Evolutionary conservation across 1,140 invertebrate genomes (phyloP), one percentile per base, ranked within the genome.

Genomic region (Drosophila paulistorum): DNA sequence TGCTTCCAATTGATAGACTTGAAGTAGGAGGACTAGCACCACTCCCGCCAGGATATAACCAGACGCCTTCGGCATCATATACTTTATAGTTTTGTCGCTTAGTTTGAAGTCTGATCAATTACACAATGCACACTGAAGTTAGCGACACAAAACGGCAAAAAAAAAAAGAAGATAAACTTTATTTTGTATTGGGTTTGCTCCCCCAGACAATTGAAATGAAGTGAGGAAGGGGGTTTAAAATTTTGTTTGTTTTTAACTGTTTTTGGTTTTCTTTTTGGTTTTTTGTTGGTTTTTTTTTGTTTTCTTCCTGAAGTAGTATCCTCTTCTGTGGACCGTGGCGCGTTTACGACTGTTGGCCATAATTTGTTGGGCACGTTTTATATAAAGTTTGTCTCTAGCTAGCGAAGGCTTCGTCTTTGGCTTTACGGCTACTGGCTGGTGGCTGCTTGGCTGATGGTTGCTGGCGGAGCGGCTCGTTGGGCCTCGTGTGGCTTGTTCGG

Each of bases 321-420:
- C 77, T 79, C 77, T 74, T 59, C 61, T 66, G 37, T 68, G 45
- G 54, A 51, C 73, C 73, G 77, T 83, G 68, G 70, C 83, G 80
- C 84, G 84, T 61, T 78, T 55, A 71, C 85, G 71, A 87, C 83
- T 89, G 80, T 77, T 89, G 71, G 65, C 71, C 77, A 73, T 72
- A 71, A 67, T 72, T 70, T 74, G 37, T 68, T 74, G 76, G 42
- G 65, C 64, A 71, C 71, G 77, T 80, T 87, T 83, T 87, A 87
- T 87, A 87, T 87, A 73, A 89, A 71, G 68, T 77, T 71, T 74
- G 51, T 55, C n/a, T 80, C 71, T 74, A 23, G 55, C 10, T 66
- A 63, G 60, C 51, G 35, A 45, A 72, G 51, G 37, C 48, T 64
- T 39, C 54, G 35, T 39, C 11, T 37, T 3, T 37, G 9, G 35